phyloP scores from a whole-genome alignment of 2,797 vertebrate genomes.

The Onychomys arenicola region DNA sequence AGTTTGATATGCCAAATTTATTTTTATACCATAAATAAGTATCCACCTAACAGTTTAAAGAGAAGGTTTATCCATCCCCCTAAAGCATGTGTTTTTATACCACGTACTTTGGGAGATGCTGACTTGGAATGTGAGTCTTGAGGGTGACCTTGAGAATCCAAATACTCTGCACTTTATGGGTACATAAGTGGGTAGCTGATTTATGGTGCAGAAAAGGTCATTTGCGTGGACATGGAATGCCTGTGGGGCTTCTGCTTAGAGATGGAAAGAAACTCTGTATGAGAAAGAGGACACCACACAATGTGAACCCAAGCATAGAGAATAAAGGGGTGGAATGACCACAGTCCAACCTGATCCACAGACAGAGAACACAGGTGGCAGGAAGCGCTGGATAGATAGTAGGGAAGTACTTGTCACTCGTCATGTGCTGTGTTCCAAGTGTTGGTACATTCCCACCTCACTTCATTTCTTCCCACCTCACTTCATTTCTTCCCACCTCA shows the following conservation, averaged over 20 bases:
- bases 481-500: neutral
- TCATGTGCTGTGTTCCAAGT: neutral
- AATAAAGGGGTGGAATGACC: neutral
- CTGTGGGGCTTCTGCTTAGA: neutral
- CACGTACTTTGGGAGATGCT: neutral
- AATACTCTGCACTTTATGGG: neutral
- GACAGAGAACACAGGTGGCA: neutral
- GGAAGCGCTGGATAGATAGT: neutral
- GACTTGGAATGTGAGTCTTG: neutral
- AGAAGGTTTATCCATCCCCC: neutral
- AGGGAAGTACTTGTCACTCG: neutral
- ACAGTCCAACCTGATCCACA: neutral
- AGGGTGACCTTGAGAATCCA: neutral
- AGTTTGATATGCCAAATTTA: neutral
- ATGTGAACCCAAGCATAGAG: neutral
- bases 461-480: neutral
- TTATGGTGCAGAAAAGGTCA: neutral
- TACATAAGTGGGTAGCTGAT: neutral
- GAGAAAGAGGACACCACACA: neutral
- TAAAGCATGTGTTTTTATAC: neutral
- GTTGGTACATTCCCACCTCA: neutral
- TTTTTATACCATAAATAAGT: slow-evolving; percentile 1
- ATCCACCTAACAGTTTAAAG: neutral
- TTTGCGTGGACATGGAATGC: neutral
- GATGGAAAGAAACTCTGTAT: neutral